These are phyloP conservation scores for Distichodus sexfasciatus DNA, from an alignment of 2,797 vertebrate species.

Conservation along the genomic window DNA sequence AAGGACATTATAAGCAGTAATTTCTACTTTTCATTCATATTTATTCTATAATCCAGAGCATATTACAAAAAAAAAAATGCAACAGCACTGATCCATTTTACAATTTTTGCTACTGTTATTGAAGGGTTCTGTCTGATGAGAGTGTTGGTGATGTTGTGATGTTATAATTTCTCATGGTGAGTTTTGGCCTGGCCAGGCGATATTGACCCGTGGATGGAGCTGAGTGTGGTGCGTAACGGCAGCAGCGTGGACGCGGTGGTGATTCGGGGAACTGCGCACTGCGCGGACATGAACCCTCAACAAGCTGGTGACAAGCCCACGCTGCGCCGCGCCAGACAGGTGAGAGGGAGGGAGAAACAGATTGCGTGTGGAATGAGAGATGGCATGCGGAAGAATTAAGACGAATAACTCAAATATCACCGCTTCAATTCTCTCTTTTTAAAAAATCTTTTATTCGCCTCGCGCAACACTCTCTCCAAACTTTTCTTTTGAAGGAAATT, in stretches of 20 bases:
- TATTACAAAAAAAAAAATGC: too few relatives aligned
- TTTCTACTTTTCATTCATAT: too few relatives aligned
- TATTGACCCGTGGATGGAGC: constrained; percentile 81
- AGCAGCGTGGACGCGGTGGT: constrained; percentile 62
- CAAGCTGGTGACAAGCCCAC: constrained; percentile 63
- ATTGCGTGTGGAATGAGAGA: constrained; percentile 19
- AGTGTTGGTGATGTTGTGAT: too few relatives aligned
- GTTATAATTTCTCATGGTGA: background rate
- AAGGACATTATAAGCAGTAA: too few relatives aligned
- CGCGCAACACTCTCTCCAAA: background rate
- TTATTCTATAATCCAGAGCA: too few relatives aligned
- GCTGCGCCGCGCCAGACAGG: constrained; percentile 75
- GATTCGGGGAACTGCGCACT: constrained; percentile 79
- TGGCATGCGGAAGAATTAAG: constrained; percentile 24
- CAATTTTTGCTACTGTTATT: too few relatives aligned
- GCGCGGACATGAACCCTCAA: constrained; percentile 74
- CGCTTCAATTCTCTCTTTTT: background rate
- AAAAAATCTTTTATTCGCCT: too few relatives aligned
- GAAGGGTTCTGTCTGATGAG: too few relatives aligned
- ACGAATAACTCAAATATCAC: constrained; percentile 20
- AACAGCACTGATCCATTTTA: too few relatives aligned
- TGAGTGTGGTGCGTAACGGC: constrained; percentile 72
- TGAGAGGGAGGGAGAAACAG: constrained; percentile 41
- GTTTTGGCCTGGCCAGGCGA: constrained; percentile 63
- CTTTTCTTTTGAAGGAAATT: constrained; percentile 62